Evolutionary conservation across 2,888 invertebrate species (phyloP).

Genomic region (Merodon equestris): DNA sequence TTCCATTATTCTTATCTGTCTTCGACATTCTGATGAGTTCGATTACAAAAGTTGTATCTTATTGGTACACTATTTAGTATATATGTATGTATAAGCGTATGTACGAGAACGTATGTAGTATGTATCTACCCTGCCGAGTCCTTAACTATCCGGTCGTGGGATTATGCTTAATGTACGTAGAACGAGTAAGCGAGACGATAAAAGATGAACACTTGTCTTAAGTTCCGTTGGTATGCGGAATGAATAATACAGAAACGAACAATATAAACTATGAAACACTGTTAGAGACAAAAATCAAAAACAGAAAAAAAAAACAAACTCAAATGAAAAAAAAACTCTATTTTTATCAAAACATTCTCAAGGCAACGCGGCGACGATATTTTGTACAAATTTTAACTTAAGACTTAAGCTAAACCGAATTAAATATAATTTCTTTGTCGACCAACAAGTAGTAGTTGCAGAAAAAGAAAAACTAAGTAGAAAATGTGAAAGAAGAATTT

Average conservation of each 20-base stretch:
- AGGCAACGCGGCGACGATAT: background rate
- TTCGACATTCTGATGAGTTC: slow-evolving; percentile 59
- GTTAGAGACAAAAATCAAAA: slow-evolving; percentile 19
- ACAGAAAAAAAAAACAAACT: slow-evolving; percentile 12
- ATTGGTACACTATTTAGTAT: too few relatives aligned
- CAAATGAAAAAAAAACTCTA: background rate
- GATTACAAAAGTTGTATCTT: slow-evolving; percentile 31
- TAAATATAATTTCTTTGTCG: too few relatives aligned
- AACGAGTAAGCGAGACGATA: slow-evolving; percentile 30
- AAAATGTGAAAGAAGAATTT: background rate
- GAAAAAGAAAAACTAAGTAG: background rate
- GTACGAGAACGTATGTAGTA: too few relatives aligned
- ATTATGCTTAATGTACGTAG: slow-evolving; percentile 55
- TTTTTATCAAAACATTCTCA: background rate
- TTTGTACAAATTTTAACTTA: background rate
- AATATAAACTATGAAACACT: background rate
- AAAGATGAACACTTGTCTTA: slow-evolving; percentile 36
- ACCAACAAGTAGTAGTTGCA: background rate
- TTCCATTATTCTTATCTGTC: slow-evolving; percentile 75
- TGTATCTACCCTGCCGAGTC: slow-evolving; percentile 52
- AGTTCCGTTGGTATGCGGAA: slow-evolving; percentile 2
- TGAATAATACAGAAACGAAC: slow-evolving; percentile 3
- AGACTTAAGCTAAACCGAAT: too few relatives aligned
- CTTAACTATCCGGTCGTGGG: slow-evolving; percentile 52
- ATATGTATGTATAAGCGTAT: too few relatives aligned